Evolutionary conservation across 2,888 invertebrate species (phyloP), one percentile per base, ranked within the genome.

Genomic region (Zeuzera pyrina): DNA sequence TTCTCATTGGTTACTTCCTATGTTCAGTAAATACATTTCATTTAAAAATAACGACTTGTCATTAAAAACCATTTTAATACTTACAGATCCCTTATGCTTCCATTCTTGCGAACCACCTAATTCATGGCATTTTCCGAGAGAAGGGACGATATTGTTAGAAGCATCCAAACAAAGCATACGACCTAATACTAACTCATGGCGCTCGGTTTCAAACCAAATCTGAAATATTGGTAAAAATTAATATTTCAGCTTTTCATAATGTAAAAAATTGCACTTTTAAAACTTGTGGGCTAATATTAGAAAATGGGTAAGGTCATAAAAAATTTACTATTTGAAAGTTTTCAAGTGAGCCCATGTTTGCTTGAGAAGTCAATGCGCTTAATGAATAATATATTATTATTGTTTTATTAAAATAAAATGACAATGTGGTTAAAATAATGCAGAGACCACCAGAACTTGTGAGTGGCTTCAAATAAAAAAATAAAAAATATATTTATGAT

Each of bases 71-170:
- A 22, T 22, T 7, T 16, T 21, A 13, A 13, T 29, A 64, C 72
- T 69, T 71, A 93, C 93, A 49, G 87, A 76, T 39, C 87, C 88
- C 41, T 90, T 90, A 58, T 93, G 91, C 31, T 89, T 90, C 98
- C 98, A 98, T 55, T 95, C 94, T 71, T 98, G 98, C 43, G 92
- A 88, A 0, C 93, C 94, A 7, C 93, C 91, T 83, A 94, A 91
- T 64, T 94, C 95, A 55, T 97, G 97, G 57, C 98, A 98, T 70
- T 98, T 97, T 47, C 92, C 89, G 6, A 98, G 79, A 34, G 88
- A 84, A 0, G 95, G 94, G 29, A 84, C 79, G 7, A 84, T 74
- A 15, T 73, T 76, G 39, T 87, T 85, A 0, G 85, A 84, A 0
- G 92, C 90, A 71, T 98, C 96, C 47, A 98, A 68, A 57, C 97